Base-by-base conservation (phyloP, 2,888 invertebrate species). In the Oscheius sp. region DNA sequence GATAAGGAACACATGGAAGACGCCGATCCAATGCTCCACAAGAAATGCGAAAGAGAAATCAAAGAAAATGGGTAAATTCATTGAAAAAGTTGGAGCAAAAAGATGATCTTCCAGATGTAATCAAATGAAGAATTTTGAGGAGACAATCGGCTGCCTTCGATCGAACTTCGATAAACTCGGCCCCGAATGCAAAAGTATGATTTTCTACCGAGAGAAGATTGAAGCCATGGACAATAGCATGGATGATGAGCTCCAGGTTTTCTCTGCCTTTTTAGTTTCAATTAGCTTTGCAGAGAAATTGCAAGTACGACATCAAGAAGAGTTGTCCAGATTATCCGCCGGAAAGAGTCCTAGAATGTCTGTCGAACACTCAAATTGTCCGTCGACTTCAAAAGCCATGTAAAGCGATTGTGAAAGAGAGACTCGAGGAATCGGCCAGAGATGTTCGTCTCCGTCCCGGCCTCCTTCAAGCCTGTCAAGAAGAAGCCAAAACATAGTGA, bases 381-480 rank as follows among this genome's bases (percentile, higher is more conserved):
- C 75, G 85, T 25, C 69, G 82, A 10, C 74, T 85, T 20, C 82
- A 83, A 57, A 53, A 76, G 31, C 75, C 72, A 17, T 85, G 85
- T 69, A 81, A 80, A 68, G 72, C 69, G 12, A 67, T 78, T 31
- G 73, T 76, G n/a, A 73, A 78, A 53, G 79, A 78, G 65, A 71
- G 86, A 8, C 79, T 86, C 83, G 72, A 74, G n/a, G 86, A 86
- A 61, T 74, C 80, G 8, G 80, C 82, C 5, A 66, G 77, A 34
- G 94, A 97, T 88, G 93, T 94, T 86, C 91, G 93, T 82, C 89
- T 96, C 69, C 94, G 96, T 89, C 95, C 95, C 1, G 88, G 93
- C 48, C 89, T 97, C 34, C 91, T 92, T 71, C 91, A 91, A 65
- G 90, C 93, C 66, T 97, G 97, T 87, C 88, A 89, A 73, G 80